A percentile compares a stretch with the other conserved stretches of the same genome.
These are phyloP conservation scores for Microtus montanus DNA, from an alignment of 2,113 vertebrate genomes.

Conservation along the genomic window DNA sequence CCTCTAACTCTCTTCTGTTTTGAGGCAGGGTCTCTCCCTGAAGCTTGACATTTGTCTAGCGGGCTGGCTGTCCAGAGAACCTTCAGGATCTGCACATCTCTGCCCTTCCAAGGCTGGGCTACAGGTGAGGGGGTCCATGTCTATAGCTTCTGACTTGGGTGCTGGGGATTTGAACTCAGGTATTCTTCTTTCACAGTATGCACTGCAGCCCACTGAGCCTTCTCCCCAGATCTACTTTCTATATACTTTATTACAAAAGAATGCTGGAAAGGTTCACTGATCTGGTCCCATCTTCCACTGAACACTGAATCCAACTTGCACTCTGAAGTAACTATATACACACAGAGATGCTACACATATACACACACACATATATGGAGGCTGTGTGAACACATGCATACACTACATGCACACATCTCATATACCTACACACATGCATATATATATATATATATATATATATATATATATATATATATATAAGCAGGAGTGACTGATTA, in stretches of 20 bases:
- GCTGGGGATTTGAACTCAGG: not conserved
- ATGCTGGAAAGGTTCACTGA: constrained; percentile 3
- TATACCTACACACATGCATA: not conserved
- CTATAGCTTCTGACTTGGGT: not conserved
- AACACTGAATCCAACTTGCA: not conserved
- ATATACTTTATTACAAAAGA: constrained; percentile 10
- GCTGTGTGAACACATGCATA: too few species aligned
- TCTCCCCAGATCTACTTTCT: not conserved
- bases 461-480: not conserved
- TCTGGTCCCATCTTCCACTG: not conserved
- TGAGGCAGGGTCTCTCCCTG: too few species aligned
- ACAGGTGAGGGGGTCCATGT: not conserved
- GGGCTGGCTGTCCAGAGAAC: not conserved
- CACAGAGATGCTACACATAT: too few species aligned
- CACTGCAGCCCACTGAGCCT: not conserved
- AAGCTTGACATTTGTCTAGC: not conserved
- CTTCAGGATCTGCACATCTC: not conserved
- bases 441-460: not conserved
- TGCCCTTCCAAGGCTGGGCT: too few species aligned
- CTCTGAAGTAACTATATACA: not conserved
- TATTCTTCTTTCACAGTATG: too few species aligned
- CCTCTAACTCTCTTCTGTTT: not conserved
- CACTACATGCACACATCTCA: too few species aligned
- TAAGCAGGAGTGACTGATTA: not conserved
- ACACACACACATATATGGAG: too few species aligned